Percentiles rank a stretch among this genome's conserved stretches.
phyloP scores from a whole-genome alignment of 2,113 vertebrate genomes.

The Brachyistius frenatus region DNA sequence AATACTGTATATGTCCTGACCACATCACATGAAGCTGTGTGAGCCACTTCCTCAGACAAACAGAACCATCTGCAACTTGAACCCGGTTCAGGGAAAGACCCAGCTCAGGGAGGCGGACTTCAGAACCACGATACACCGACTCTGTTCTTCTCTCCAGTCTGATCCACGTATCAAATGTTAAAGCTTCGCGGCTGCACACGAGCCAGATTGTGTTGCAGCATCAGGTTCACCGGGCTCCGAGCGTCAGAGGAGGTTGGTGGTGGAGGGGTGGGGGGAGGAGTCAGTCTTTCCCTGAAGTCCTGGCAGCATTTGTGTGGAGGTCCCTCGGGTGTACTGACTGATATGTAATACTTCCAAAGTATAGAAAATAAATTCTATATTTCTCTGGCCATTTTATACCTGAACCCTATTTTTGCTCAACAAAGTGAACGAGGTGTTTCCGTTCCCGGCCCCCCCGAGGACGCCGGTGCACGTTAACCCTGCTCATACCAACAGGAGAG shows the following conservation, averaged over 20 bases:
- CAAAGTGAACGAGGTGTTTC: too few relatives aligned
- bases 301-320: not conserved
- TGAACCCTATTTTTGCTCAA: not conserved
- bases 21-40: too few relatives aligned
- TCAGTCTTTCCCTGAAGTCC: constrained; percentile 6
- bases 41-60: too few relatives aligned
- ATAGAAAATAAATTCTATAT: not conserved
- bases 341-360: constrained; percentile 26
- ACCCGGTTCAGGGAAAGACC: too few relatives aligned
- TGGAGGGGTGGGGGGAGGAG: not conserved
- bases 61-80: too few relatives aligned
- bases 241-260: not conserved
- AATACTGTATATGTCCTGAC: too few relatives aligned
- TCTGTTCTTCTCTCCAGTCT: not conserved
- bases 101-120: too few relatives aligned
- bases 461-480: too few relatives aligned
- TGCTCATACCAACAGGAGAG: not conserved
- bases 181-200: constrained; percentile 16
- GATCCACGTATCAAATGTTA: constrained; percentile 8
- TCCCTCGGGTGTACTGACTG: not conserved
- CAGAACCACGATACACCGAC: too few relatives aligned
- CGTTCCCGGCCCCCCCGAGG: too few relatives aligned
- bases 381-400: constrained; percentile 32
- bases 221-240: not conserved
- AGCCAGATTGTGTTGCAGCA: constrained; percentile 10